phyloP scores from a whole-genome alignment of 2,113 vertebrate species.

The Sceloporus tristichus region DNA sequence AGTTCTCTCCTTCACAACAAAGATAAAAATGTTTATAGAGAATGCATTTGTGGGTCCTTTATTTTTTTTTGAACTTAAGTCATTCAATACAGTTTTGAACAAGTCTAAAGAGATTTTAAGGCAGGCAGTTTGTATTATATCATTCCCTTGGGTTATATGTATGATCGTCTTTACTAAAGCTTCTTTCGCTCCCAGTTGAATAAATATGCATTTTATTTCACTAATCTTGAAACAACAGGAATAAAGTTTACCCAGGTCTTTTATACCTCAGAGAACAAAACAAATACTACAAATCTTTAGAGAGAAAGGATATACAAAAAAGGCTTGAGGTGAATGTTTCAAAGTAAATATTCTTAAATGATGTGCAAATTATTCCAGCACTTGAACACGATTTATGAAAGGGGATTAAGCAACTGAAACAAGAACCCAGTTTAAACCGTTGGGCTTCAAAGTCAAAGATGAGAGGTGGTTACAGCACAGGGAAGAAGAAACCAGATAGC shows the following conservation, averaged over 20 bases:
- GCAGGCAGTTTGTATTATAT: slow-evolving; percentile 80
- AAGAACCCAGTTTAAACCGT: slow-evolving; percentile 82
- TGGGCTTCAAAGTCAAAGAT: slow-evolving; percentile 84
- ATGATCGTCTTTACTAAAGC: slow-evolving; percentile 83
- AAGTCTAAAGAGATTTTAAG: slow-evolving; percentile 83
- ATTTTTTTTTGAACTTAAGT: slow-evolving; percentile 76
- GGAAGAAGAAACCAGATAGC: slow-evolving; percentile 67
- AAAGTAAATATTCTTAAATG: slow-evolving; percentile 89
- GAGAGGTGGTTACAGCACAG: slow-evolving; percentile 76
- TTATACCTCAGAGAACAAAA: slow-evolving; percentile 90
- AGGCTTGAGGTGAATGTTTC: slow-evolving; percentile 89
- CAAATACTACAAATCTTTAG: slow-evolving; percentile 87
- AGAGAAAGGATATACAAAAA: slow-evolving; percentile 85
- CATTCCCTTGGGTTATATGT: slow-evolving; percentile 73
- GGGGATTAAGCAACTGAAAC: slow-evolving; percentile 85
- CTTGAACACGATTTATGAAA: slow-evolving; percentile 87
- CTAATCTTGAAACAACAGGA: slow-evolving; percentile 89
- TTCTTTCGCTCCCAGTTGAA: slow-evolving; percentile 81
- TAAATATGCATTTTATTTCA: slow-evolving; percentile 88
- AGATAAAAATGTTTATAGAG: slow-evolving; percentile 68
- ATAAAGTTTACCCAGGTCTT: slow-evolving; percentile 88
- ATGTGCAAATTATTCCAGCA: slow-evolving; percentile 89
- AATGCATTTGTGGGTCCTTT: slow-evolving; percentile 71
- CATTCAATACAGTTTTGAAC: slow-evolving; percentile 77
- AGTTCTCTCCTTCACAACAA: slow-evolving; percentile 69